Evolutionary conservation across 2,797 vertebrate species (phyloP).

Genomic region (Sebastes kiyomatsui): DNA sequence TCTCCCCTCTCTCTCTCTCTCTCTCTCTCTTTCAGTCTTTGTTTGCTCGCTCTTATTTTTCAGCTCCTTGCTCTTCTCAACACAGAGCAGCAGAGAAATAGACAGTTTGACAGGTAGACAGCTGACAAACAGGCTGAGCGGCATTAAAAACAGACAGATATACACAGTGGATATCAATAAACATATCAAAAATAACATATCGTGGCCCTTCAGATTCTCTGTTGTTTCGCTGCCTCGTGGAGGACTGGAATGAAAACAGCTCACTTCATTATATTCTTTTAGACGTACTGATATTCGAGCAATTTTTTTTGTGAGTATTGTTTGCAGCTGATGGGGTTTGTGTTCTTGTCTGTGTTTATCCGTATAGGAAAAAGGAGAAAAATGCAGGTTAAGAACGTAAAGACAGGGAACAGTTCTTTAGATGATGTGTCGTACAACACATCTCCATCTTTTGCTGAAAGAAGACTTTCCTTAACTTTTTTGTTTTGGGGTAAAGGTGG

Average conservation of each 20-base stretch:
- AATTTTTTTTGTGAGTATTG: no score
- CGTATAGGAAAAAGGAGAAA: not conserved
- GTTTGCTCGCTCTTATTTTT: not conserved
- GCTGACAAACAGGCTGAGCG: not conserved
- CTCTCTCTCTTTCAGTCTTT: not conserved
- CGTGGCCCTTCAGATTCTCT: not conserved
- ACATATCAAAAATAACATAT: not conserved
- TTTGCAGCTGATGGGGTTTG: not conserved
- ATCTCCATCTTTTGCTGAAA: no score
- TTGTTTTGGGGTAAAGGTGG: no score
- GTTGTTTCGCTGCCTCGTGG: not conserved
- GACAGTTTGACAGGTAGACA: not conserved
- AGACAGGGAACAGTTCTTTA: no score
- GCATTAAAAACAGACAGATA: not conserved
- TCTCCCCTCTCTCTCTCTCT: no score
- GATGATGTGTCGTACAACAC: no score
- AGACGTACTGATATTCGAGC: not conserved
- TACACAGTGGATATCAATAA: not conserved
- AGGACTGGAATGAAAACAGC: not conserved
- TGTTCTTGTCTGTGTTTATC: not conserved
- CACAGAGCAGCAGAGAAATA: not conserved
- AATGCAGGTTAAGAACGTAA: not conserved
- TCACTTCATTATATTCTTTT: not conserved
- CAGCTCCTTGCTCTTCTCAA: not conserved
- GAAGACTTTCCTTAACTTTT: no score